A percentile compares a stretch with the other conserved stretches of the same genome.
These are phyloP conservation scores for Phrynocephalus forsythii DNA, from an alignment of 2,797 vertebrate species.

Conservation along the genomic window DNA sequence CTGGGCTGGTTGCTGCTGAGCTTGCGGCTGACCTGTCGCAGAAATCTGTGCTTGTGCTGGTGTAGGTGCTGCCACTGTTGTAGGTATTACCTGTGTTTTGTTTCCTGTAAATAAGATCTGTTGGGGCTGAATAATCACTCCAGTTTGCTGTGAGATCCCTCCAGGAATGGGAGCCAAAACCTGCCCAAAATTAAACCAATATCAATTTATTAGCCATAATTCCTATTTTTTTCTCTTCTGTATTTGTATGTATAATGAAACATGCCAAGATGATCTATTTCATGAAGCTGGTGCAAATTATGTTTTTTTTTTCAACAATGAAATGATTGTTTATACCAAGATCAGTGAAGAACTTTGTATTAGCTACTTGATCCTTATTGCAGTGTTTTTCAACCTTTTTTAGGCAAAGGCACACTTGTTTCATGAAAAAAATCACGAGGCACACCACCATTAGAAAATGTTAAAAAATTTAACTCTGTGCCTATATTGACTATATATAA, in stretches of 20 bases:
- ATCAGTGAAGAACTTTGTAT: neutral
- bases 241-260: neutral
- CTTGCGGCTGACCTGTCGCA: constrained; percentile 80
- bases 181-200: constrained; percentile 71
- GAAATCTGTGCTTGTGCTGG: constrained; percentile 86
- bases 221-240: neutral
- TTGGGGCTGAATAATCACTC: constrained; percentile 98
- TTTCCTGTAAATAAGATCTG: constrained; percentile 97
- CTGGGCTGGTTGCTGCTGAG: constrained; percentile 83
- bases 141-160: constrained; percentile 92
- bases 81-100: constrained; percentile 90
- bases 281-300: neutral
- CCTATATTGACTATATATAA: too few species aligned
- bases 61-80: constrained; percentile 84
- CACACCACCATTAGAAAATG: too few species aligned
- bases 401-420: too few species aligned
- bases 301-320: neutral
- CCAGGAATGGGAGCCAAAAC: constrained; percentile 94
- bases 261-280: neutral
- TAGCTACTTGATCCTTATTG: neutral
- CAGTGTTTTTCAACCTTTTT: too few species aligned
- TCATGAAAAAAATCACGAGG: too few species aligned
- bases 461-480: too few species aligned
- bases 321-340: neutral
- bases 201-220: neutral